phyloP scores from a whole-genome alignment of 2,888 invertebrate genomes.

The Drosophila percnosoma region DNA sequence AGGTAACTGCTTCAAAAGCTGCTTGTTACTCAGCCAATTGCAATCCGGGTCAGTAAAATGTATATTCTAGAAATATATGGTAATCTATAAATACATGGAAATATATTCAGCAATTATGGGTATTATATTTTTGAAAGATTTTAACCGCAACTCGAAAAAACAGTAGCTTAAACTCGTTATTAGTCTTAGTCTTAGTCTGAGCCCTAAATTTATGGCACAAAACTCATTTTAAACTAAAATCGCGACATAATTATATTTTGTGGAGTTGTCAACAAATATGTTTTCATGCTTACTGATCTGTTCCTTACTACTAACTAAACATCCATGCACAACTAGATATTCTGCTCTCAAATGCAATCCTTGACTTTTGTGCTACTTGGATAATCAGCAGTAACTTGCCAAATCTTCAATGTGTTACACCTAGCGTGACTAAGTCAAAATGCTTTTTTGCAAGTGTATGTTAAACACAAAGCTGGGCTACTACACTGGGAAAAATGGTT shows the following conservation, averaged over 20 bases:
- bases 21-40: background rate
- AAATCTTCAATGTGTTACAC: background rate
- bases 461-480: background rate
- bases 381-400: background rate
- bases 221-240: background rate
- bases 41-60: background rate
- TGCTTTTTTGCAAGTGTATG: background rate
- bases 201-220: background rate
- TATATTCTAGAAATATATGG: background rate
- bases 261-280: background rate
- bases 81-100: background rate
- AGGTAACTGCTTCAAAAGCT: background rate
- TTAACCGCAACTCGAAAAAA: background rate
- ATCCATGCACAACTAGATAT: background rate
- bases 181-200: background rate
- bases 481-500: background rate
- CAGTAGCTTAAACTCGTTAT: background rate
- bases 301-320: background rate
- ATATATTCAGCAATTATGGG: background rate
- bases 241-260: background rate
- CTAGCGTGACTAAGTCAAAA: background rate
- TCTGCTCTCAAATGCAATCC: background rate
- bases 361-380: slow-evolving; percentile 1
- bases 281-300: background rate
- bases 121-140: too few species aligned